phyloP scores from a whole-genome alignment of 2,113 vertebrate species.

The Fulmarus glacialis region DNA sequence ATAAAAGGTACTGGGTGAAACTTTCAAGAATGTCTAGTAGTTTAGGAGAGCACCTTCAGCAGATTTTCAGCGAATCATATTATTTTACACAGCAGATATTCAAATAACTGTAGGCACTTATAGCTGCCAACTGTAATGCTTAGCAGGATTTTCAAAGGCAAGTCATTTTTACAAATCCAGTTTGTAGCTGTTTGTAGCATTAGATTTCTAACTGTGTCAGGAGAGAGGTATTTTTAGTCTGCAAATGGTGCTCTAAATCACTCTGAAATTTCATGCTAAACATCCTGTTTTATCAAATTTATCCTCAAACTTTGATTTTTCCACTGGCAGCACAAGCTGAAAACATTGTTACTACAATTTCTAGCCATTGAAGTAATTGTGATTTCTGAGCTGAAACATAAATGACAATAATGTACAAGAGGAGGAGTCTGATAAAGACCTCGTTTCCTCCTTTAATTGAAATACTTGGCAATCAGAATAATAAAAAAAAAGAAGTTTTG shows the following conservation, averaged over 20 bases:
- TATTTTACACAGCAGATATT: not conserved
- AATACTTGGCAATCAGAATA: not conserved
- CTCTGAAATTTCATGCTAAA: constrained; percentile 25
- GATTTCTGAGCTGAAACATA: not conserved
- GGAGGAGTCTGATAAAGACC: not conserved
- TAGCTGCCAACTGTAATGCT: not conserved
- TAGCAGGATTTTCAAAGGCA: constrained; percentile 21
- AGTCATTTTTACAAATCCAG: not conserved
- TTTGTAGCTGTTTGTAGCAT: constrained; percentile 16
- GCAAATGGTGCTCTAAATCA: not conserved
- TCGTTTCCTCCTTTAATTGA: not conserved
- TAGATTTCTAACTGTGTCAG: constrained; percentile 19
- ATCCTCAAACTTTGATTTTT: constrained; percentile 7
- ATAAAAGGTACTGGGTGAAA: not conserved
- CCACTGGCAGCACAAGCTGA: not conserved
- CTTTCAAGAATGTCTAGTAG: not conserved
- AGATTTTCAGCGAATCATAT: not conserved
- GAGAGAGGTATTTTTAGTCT: not conserved
- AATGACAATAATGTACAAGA: not conserved
- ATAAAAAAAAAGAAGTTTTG: not conserved
- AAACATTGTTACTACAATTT: not conserved
- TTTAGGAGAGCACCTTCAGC: not conserved
- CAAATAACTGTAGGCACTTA: not conserved
- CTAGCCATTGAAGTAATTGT: not conserved
- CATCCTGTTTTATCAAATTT: not conserved